phyloP scores from a whole-genome alignment of 1,140 invertebrate genomes.

The Scaptodrosophila lebanonensis region DNA sequence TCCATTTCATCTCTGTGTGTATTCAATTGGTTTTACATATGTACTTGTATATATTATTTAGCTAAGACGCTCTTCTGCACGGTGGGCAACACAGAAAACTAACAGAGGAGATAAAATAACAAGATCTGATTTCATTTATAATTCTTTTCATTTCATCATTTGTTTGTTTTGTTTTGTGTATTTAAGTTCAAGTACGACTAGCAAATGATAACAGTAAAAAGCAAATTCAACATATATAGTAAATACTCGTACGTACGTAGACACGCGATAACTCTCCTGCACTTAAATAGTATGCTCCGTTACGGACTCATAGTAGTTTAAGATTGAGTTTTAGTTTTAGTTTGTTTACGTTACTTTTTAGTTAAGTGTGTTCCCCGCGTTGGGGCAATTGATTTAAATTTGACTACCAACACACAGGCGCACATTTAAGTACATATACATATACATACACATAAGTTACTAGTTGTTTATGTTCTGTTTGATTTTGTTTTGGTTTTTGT shows the following conservation, averaged over 20 bases:
- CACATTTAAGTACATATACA: slow-evolving; percentile 32
- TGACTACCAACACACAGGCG: slow-evolving; percentile 33
- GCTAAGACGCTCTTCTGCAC: no score
- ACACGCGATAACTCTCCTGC: no score
- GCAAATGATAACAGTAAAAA: no score
- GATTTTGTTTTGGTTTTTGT: slow-evolving; percentile 24
- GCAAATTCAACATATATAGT: no score
- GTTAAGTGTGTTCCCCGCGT: slow-evolving; percentile 1
- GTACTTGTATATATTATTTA: neutral
- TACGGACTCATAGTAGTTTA: slow-evolving; percentile 29
- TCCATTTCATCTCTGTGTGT: slow-evolving; percentile 7
- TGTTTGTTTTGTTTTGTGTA: no score
- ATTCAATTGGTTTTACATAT: slow-evolving; percentile 1
- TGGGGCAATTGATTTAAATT: slow-evolving; percentile 34
- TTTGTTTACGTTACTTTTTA: slow-evolving; percentile 3
- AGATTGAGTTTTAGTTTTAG: slow-evolving; percentile 1
- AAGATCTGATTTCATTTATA: slow-evolving; percentile 11
- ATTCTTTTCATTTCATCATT: no score
- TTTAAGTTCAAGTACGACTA: no score
- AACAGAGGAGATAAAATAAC: slow-evolving; percentile 15
- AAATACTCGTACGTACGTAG: no score
- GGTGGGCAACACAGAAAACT: slow-evolving; percentile 37
- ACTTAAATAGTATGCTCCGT: no score
- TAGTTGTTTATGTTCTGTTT: slow-evolving; percentile 2
- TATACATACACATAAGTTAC: slow-evolving; percentile 24